Evolutionary conservation across 2,888 invertebrate species (phyloP).

Genomic region (Corbicula japonica): DNA sequence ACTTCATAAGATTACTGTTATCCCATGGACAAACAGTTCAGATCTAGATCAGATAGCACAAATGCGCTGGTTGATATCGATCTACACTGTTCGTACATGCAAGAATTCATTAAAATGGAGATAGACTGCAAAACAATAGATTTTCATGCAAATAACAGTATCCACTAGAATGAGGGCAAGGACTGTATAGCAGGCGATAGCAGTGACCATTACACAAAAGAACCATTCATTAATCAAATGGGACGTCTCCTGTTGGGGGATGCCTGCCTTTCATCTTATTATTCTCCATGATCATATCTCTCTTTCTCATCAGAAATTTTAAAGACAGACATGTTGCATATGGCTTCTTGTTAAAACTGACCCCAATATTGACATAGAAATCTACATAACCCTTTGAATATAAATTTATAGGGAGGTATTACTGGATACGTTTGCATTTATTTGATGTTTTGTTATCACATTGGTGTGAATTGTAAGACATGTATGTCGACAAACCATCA

Average conservation of each 20-base stretch:
- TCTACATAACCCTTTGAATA: not conserved
- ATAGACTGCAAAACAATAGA: too few relatives aligned
- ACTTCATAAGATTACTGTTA: too few relatives aligned
- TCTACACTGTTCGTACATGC: too few relatives aligned
- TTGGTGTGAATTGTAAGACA: slow-evolving; percentile 30
- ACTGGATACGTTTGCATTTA: not conserved
- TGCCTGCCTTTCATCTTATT: slow-evolving; percentile 19
- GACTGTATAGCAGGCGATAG: too few relatives aligned
- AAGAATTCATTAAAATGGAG: too few relatives aligned
- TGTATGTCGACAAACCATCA: slow-evolving; percentile 4
- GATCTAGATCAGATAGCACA: too few relatives aligned
- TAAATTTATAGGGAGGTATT: not conserved
- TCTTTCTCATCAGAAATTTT: not conserved
- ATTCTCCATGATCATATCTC: slow-evolving; percentile 16
- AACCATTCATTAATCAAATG: slow-evolving; percentile 38
- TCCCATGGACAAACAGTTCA: too few relatives aligned
- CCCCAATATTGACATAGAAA: too few relatives aligned
- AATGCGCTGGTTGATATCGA: too few relatives aligned
- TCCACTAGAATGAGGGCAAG: too few relatives aligned
- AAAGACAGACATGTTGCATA: slow-evolving; percentile 27
- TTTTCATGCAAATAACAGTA: too few relatives aligned
- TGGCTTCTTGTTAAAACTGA: too few relatives aligned
- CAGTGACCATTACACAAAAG: slow-evolving; percentile 28
- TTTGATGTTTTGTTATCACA: slow-evolving; percentile 18
- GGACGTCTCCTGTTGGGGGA: not conserved